Evolutionary conservation across 2,888 invertebrate genomes (phyloP).

Genomic region (Philonicus albiceps): DNA sequence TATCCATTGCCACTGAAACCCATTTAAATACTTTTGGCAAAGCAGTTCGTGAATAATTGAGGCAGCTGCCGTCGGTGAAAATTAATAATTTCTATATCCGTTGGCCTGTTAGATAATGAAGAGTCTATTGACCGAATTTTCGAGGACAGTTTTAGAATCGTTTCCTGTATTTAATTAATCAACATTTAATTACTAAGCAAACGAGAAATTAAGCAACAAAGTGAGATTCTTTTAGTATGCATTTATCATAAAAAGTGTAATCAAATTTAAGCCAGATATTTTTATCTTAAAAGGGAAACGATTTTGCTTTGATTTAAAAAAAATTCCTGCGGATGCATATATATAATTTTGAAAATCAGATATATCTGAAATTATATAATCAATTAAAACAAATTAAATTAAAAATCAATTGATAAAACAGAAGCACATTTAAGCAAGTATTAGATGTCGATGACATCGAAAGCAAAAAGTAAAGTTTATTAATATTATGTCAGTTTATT

Average conservation of each 20-base stretch:
- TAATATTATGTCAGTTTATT: too few relatives aligned
- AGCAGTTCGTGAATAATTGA: constrained; percentile 27
- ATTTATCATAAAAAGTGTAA: background rate
- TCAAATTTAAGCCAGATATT: too few relatives aligned
- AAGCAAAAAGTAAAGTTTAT: too few relatives aligned
- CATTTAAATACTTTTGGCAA: constrained; percentile 23
- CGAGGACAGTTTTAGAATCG: background rate
- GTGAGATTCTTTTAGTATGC: background rate
- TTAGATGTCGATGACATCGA: too few relatives aligned
- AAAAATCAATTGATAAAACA: too few relatives aligned
- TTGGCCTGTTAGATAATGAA: background rate
- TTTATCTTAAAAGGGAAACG: too few relatives aligned
- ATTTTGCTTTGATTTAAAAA: too few relatives aligned
- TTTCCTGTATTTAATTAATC: background rate
- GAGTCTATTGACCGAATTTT: background rate
- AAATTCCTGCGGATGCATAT: too few relatives aligned
- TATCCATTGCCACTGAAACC: background rate
- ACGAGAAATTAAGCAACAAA: background rate
- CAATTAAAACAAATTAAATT: too few relatives aligned
- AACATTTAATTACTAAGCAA: background rate
- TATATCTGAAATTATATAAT: too few relatives aligned
- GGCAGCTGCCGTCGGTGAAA: constrained; percentile 2
- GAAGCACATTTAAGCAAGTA: too few relatives aligned
- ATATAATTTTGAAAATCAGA: too few relatives aligned
- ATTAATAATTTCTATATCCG: background rate